Conservation (phyloP, 2,113 vertebrate species). For the Coregonus clupeaformis region DNA sequence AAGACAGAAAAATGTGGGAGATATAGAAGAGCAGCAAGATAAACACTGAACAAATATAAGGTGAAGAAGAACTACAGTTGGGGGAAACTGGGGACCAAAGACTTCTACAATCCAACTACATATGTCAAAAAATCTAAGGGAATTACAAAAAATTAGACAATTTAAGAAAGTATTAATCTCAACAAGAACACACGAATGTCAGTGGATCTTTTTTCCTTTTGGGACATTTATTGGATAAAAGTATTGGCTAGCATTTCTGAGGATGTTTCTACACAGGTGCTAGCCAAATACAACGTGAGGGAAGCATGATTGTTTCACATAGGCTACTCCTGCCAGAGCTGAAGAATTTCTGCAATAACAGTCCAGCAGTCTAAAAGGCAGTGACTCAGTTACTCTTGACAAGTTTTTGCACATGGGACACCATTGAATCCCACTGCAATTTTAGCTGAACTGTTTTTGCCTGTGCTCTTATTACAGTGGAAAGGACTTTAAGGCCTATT, state of each 20-base stretch:
- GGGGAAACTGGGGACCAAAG: slow-evolving; percentile 58
- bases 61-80: slow-evolving; percentile 19
- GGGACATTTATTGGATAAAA: slow-evolving; percentile 42
- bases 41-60: slow-evolving; percentile 23
- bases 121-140: slow-evolving; percentile 38
- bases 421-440: slow-evolving; percentile 35
- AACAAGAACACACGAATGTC: slow-evolving; percentile 47
- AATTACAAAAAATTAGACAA: slow-evolving; percentile 44
- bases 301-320: not conserved
- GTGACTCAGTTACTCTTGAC: no score
- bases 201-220: slow-evolving; percentile 59
- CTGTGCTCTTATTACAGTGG: slow-evolving; percentile 30
- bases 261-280: slow-evolving; percentile 52
- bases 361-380: slow-evolving; percentile 33
- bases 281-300: slow-evolving; percentile 39
- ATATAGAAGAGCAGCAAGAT: slow-evolving; percentile 37
- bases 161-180: slow-evolving; percentile 33
- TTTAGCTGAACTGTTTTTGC: slow-evolving; percentile 35
- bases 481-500: slow-evolving; percentile 40
- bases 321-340: slow-evolving; percentile 29
- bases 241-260: slow-evolving; percentile 40
- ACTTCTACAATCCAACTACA: slow-evolving; percentile 45
- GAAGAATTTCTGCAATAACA: slow-evolving; percentile 42
- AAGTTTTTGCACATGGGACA: slow-evolving; percentile 46
- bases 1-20: slow-evolving; percentile 52